Evolutionary conservation across 2,888 invertebrate species (phyloP).

Genomic region (Agonum fuliginosum): DNA sequence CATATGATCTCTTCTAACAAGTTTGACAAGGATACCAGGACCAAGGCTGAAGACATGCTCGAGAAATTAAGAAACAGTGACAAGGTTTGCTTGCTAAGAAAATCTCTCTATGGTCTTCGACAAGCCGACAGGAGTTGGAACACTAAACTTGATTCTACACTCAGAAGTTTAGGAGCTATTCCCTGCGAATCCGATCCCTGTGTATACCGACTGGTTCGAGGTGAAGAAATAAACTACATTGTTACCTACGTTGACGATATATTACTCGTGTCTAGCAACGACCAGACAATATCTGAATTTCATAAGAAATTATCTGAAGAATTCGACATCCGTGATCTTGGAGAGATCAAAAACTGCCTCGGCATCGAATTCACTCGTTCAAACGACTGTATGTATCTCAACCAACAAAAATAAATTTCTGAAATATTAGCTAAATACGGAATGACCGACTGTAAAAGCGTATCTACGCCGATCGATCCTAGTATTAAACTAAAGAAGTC

Average conservation of each 20-base stretch:
- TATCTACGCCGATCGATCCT: constrained; percentile 26
- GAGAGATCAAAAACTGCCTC: constrained; percentile 57
- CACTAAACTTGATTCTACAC: not conserved
- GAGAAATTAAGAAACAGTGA: too few relatives aligned
- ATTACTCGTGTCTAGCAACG: not conserved
- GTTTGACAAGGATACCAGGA: not conserved
- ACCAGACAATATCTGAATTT: not conserved
- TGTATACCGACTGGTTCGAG: not conserved
- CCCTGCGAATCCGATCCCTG: not conserved
- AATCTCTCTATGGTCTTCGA: not conserved
- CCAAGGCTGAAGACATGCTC: not conserved
- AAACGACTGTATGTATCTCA: constrained; percentile 54
- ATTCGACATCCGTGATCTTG: constrained; percentile 59
- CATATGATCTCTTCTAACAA: not conserved
- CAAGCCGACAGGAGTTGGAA: constrained; percentile 13
- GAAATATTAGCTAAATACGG: constrained; percentile 40
- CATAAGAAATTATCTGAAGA: not conserved
- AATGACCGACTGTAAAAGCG: constrained; percentile 53
- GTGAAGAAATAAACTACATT: not conserved
- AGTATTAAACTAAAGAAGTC: not conserved
- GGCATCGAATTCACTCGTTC: constrained; percentile 38
- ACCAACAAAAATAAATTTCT: constrained; percentile 58
- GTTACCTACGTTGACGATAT: constrained; percentile 17
- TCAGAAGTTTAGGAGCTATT: not conserved
- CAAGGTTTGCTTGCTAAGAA: not conserved